Conservation (phyloP, 1,140 invertebrate species). For the Listronotus bonariensis region DNA sequence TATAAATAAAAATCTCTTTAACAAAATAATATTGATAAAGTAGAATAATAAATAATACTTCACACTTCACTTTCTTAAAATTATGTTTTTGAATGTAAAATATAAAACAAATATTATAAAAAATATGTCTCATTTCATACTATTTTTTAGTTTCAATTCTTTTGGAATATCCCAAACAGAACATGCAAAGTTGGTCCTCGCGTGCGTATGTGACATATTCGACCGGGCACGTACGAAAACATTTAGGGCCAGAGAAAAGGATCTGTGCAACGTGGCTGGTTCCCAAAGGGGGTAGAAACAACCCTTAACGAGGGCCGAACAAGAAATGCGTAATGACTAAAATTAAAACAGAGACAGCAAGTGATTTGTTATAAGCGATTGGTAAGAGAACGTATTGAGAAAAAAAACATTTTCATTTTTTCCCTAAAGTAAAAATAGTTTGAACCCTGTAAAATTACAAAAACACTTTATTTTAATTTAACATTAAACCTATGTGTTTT, state of each 20-base stretch:
- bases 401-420: too few relatives aligned
- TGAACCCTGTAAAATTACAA: too few relatives aligned
- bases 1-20: too few relatives aligned
- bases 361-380: constrained; percentile 15
- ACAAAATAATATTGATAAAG: too few relatives aligned
- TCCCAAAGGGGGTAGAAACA: constrained; percentile 30
- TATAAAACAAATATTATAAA: too few relatives aligned
- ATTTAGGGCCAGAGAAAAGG: constrained; percentile 37
- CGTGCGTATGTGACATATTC: constrained; percentile 46
- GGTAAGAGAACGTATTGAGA: neutral
- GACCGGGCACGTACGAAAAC: constrained; percentile 42
- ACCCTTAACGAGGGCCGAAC: constrained; percentile 32
- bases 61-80: too few relatives aligned
- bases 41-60: too few relatives aligned
- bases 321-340: constrained; percentile 30
- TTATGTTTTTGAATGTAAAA: too few relatives aligned
- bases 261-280: constrained; percentile 35
- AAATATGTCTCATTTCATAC: too few relatives aligned
- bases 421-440: too few relatives aligned
- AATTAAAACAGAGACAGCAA: constrained; percentile 32
- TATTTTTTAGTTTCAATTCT: constrained; percentile 10
- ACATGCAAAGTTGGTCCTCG: constrained; percentile 34
- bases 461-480: too few relatives aligned
- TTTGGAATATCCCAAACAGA: constrained; percentile 13
- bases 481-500: too few relatives aligned